phyloP scores from a whole-genome alignment of 2,888 invertebrate species.

The Apamea sordens region DNA sequence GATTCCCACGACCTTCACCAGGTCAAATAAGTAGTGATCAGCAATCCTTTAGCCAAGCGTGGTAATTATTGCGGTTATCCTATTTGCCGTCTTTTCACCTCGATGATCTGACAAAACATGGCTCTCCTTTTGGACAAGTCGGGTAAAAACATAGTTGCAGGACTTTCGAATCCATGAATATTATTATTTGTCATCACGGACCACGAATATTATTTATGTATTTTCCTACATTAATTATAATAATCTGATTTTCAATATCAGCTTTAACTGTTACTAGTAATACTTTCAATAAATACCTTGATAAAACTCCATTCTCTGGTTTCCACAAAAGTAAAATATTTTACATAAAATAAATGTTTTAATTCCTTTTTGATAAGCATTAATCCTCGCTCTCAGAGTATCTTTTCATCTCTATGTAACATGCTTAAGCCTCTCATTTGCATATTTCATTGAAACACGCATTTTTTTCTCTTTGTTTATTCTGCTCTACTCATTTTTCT shows the following conservation, averaged over 20 bases:
- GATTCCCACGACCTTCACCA: not conserved
- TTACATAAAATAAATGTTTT: slow-evolving; percentile 48
- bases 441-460: slow-evolving; percentile 62
- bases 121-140: not conserved
- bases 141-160: not conserved
- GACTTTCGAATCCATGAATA: not conserved
- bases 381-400: slow-evolving; percentile 52
- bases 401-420: slow-evolving; percentile 56
- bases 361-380: slow-evolving; percentile 54
- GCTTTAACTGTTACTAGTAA: slow-evolving; percentile 8
- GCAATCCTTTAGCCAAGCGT: not conserved
- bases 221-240: not conserved
- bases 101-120: too few species aligned
- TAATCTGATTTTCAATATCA: not conserved
- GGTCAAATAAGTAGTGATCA: not conserved
- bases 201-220: not conserved
- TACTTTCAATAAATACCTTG: slow-evolving; percentile 29
- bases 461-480: slow-evolving; percentile 39
- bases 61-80: too few species aligned
- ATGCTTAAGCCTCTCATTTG: slow-evolving; percentile 61
- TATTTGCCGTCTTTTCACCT: not conserved
- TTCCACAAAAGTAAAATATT: slow-evolving; percentile 24
- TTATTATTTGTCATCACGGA: too few species aligned
- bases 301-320: slow-evolving; percentile 13
- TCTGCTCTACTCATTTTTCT: slow-evolving; percentile 43